Base-by-base conservation (phyloP, 2,113 vertebrate species). In the Lampris megalopsis region DNA sequence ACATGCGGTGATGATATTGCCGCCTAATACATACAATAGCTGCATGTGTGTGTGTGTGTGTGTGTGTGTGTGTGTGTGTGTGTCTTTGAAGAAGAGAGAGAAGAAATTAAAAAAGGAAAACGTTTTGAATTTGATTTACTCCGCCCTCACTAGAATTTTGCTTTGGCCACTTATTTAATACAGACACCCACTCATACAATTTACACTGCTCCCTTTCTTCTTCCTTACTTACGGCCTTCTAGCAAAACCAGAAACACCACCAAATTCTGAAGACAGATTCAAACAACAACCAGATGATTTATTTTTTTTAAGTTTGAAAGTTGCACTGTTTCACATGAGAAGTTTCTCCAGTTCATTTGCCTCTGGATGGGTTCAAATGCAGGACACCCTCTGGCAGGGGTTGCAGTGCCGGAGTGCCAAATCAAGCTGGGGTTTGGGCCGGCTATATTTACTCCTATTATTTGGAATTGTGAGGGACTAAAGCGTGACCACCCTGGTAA, bases 381-480 rank as follows among this genome's bases (percentile, higher is more conserved):
- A 40, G 49, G 40, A 41, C 73, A 40, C 35, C 56, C 54, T 75
- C 49, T 86, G 84, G 71, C 67, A 79, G 59, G 0, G 36, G 41
- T 3, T 1, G 65, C 0, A 53, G 4, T 11, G 73, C n/a, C 38
- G 53, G 47, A 35, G 9, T 74, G 71, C 84, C 74, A 82, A 81
- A 63, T 38, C 67, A 78, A 59, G 58, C 47, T 45, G 45, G 4
- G 40, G 36, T 56, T 79, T 82, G 73, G 75, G 48, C 70, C 48
- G 71, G 35, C 73, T 82, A 6, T 48, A 63, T 79, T 77, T 74
- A 68, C 52, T 52, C 57, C 71, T 69, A 53, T 69, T 87, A 54
- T 79, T 81, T 52, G 13, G 57, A 75, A 52, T 13, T 45, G 52
- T 72, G 80, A 64, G 42, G 54, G 64, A 40, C 76, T 70, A 74